Evolutionary conservation across 2,888 invertebrate species (phyloP).

Genomic region (Micoletzkya japonica): DNA sequence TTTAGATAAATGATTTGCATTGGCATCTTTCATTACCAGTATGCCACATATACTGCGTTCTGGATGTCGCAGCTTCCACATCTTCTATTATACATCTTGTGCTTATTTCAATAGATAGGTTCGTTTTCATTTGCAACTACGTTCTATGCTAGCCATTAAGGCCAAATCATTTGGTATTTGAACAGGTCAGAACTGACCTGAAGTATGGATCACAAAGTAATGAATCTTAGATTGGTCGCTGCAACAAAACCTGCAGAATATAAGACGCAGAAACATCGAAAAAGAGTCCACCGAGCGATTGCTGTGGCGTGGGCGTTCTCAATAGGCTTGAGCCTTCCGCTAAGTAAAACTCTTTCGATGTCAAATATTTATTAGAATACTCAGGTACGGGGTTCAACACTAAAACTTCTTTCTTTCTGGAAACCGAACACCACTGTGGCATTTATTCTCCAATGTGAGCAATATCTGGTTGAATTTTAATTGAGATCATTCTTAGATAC

Average conservation of each 20-base stretch:
- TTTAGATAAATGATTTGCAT: constrained; percentile 58
- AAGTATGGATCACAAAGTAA: too few species aligned
- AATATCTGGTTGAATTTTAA: background rate
- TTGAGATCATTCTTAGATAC: constrained; percentile 33
- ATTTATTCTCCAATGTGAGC: constrained; percentile 43
- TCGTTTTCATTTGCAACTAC: constrained; percentile 1
- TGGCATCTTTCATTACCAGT: constrained; percentile 60
- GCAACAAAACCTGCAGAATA: constrained; percentile 64
- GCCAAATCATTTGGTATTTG: too few species aligned
- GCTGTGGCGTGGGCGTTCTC: constrained; percentile 61
- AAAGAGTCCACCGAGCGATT: constrained; percentile 59
- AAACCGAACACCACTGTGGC: constrained; percentile 60
- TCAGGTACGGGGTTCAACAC: constrained; percentile 56
- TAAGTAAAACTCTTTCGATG: constrained; percentile 39
- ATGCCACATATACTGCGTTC: constrained; percentile 60
- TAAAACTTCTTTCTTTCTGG: constrained; percentile 47
- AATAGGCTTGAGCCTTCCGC: constrained; percentile 55
- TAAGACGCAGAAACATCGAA: constrained; percentile 60
- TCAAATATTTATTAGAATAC: background rate
- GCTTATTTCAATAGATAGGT: constrained; percentile 63
- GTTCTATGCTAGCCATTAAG: too few species aligned
- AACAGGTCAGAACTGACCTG: too few species aligned
- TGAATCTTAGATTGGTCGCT: constrained; percentile 59
- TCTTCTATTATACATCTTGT: constrained; percentile 64
- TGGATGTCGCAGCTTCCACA: constrained; percentile 63